Evolutionary conservation across 2,797 vertebrate genomes (phyloP).

Genomic region (Rhynchonycteris naso): DNA sequence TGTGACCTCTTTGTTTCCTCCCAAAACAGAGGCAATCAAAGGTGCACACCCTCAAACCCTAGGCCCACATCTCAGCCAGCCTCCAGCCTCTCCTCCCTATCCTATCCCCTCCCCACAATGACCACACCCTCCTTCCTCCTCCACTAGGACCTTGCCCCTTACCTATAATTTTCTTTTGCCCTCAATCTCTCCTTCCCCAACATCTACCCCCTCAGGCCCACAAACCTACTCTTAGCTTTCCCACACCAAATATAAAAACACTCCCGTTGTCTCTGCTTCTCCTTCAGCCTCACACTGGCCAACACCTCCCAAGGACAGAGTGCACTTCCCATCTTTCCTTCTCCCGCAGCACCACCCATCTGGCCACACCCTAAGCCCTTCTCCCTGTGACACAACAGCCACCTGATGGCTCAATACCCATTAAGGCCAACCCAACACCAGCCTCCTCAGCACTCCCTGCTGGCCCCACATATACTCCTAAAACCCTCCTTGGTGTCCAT

Average conservation of each 20-base stretch:
- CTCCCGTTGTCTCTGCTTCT: not conserved
- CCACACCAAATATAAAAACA: not conserved
- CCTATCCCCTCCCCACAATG: not conserved
- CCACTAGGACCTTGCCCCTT: not conserved
- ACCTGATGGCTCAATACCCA: not conserved
- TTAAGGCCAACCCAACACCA: not conserved
- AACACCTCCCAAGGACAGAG: not conserved
- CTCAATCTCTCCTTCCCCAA: not conserved
- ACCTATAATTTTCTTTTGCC: not conserved
- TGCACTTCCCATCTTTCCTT: not conserved
- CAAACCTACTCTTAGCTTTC: not conserved
- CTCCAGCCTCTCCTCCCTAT: rapidly evolving
- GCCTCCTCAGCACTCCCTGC: not conserved
- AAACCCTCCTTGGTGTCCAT: not conserved
- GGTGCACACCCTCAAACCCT: not conserved
- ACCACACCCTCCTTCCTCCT: not conserved
- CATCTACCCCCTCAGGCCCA: not conserved
- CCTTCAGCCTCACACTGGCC: not conserved
- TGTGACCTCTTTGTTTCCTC: not conserved
- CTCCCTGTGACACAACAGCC: not conserved
- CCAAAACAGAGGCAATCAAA: not conserved
- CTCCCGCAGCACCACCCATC: not conserved
- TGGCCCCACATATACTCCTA: not conserved
- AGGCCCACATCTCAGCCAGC: not conserved
- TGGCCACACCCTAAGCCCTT: no score